These are phyloP conservation scores for Ctenomys sociabilis DNA, from an alignment of 2,113 vertebrate genomes.

Conservation along the genomic window DNA sequence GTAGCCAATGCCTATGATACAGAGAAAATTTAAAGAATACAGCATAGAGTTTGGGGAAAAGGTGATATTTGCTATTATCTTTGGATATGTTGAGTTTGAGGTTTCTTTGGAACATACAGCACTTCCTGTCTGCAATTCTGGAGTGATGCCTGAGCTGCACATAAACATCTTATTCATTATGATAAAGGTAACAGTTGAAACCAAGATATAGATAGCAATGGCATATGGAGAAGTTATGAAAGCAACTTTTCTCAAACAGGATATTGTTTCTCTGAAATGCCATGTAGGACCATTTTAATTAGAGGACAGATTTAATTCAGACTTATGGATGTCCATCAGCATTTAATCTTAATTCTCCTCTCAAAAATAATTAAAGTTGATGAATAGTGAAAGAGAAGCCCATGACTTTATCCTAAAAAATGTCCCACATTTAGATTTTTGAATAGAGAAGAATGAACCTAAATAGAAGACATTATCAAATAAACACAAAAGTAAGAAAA, in stretches of 20 bases:
- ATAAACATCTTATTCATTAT: not conserved
- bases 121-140: not conserved
- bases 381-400: not conserved
- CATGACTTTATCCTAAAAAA: not conserved
- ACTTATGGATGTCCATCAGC: not conserved
- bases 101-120: not conserved
- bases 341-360: slow-evolving; percentile 32
- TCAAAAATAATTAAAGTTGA: slow-evolving; percentile 1
- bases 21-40: not conserved
- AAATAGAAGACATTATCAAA: not conserved
- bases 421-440: not conserved
- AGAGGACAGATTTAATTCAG: not conserved
- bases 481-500: not conserved
- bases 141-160: not conserved
- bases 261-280: not conserved
- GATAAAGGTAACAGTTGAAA: slow-evolving; percentile 14
- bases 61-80: not conserved
- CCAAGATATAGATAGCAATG: not conserved
- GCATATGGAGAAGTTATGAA: not conserved
- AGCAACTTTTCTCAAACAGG: not conserved
- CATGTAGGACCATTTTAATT: not conserved
- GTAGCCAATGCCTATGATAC: not conserved
- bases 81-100: not conserved
- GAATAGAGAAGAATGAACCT: slow-evolving; percentile 10
- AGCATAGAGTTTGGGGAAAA: not conserved